Percentiles rank a stretch among this genome's conserved stretches.
Evolutionary conservation across 2,888 invertebrate genomes (phyloP).

Genomic region (Tridacna crocea): DNA sequence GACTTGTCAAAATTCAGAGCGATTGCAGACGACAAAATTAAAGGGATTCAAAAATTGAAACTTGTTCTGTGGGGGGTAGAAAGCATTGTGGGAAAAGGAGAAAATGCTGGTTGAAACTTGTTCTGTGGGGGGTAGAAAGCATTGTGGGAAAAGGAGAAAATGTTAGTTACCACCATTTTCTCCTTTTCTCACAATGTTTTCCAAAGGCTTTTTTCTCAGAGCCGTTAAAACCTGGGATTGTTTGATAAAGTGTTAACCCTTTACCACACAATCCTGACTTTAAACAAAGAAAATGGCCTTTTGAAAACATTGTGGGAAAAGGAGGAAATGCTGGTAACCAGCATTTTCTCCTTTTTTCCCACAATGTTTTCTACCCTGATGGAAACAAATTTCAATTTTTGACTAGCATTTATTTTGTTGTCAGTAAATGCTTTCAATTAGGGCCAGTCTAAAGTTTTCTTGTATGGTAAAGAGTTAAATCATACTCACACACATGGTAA

Average conservation of each 20-base stretch:
- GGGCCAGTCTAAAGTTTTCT: not conserved
- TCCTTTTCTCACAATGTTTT: too few relatives aligned
- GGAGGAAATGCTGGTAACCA: not conserved
- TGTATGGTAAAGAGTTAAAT: not conserved
- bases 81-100: too few relatives aligned
- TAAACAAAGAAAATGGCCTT: not conserved
- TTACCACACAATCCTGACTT: not conserved
- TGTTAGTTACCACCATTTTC: too few relatives aligned
- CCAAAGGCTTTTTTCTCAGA: too few relatives aligned
- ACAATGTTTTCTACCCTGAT: not conserved
- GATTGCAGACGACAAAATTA: too few relatives aligned
- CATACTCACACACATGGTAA: not conserved
- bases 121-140: too few relatives aligned
- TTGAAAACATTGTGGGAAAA: not conserved
- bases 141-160: too few relatives aligned
- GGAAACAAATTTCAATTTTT: not conserved
- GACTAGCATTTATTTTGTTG: not conserved
- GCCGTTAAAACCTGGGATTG: too few relatives aligned
- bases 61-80: too few relatives aligned
- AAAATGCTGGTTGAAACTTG: too few relatives aligned
- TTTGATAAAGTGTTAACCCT: not conserved
- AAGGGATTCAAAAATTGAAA: too few relatives aligned
- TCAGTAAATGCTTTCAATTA: not conserved
- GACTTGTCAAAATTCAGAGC: too few relatives aligned
- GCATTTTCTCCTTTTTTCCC: not conserved